Evolutionary conservation across 2,797 vertebrate genomes (phyloP).

Genomic region (Sebastes flavidus): DNA sequence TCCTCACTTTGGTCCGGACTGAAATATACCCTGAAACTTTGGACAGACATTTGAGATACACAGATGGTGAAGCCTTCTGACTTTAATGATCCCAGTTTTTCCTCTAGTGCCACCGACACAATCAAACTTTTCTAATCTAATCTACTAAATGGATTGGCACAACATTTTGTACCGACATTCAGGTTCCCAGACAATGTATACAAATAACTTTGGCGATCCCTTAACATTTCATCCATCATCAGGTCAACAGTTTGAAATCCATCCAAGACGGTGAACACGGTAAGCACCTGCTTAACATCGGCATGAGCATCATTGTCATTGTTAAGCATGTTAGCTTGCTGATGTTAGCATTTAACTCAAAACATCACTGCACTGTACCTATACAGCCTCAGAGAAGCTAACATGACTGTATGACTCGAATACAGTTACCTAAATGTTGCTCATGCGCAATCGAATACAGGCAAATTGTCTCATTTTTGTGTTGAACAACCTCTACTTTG

Average conservation of each 20-base stretch:
- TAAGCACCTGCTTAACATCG: neutral
- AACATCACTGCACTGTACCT: too few relatives aligned
- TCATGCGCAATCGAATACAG: neutral
- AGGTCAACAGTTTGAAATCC: neutral
- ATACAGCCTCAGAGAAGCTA: too few relatives aligned
- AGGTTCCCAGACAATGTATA: neutral
- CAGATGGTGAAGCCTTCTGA: neutral
- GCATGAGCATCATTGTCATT: neutral
- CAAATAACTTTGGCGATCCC: neutral
- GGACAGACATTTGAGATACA: too few relatives aligned
- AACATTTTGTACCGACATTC: neutral
- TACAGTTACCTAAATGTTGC: too few relatives aligned
- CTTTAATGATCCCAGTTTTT: neutral
- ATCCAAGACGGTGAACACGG: neutral
- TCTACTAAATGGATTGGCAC: neutral
- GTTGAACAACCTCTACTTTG: neutral
- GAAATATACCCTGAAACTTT: too few relatives aligned
- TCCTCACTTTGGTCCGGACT: too few relatives aligned
- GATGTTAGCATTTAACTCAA: too few relatives aligned
- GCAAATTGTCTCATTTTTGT: neutral
- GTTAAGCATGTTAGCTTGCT: neutral
- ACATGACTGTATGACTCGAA: neutral
- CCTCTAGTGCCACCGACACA: neutral
- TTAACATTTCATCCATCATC: neutral
- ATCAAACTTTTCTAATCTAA: neutral